A percentile compares a stretch with the other conserved stretches of the same genome.
These are phyloP conservation scores for Cataglyphis cursor DNA, from an alignment of 2,888 invertebrate genomes.

Conservation along the genomic window DNA sequence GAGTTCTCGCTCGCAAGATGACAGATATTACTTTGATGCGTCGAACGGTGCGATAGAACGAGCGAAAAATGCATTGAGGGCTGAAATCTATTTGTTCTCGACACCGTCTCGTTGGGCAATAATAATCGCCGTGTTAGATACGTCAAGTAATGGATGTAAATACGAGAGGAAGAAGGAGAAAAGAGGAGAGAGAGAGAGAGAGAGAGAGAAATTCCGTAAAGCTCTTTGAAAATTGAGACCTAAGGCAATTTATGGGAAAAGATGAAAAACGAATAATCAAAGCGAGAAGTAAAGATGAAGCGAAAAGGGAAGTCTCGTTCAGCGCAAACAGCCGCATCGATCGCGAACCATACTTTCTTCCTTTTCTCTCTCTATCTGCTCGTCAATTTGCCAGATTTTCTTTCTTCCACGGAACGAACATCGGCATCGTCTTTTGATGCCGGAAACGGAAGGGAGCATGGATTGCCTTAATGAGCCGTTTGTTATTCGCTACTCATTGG, in stretches of 20 bases:
- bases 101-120: slow-evolving; percentile 40
- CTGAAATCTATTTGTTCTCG: slow-evolving; percentile 44
- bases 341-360: slow-evolving; percentile 42
- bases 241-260: slow-evolving; percentile 47
- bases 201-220: slow-evolving; percentile 1
- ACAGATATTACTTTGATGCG: slow-evolving; percentile 23
- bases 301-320: slow-evolving; percentile 40
- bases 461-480: slow-evolving; percentile 53
- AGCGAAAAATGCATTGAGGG: slow-evolving; percentile 37
- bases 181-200: neutral
- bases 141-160: slow-evolving; percentile 47
- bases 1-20: slow-evolving; percentile 15
- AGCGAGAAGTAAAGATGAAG: slow-evolving; percentile 41
- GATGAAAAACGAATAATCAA: slow-evolving; percentile 42
- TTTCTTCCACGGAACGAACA: slow-evolving; percentile 51
- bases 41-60: slow-evolving; percentile 31
- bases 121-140: slow-evolving; percentile 44
- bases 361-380: slow-evolving; percentile 6
- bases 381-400: slow-evolving; percentile 45
- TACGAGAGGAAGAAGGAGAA: neutral
- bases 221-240: slow-evolving; percentile 53
- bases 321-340: slow-evolving; percentile 57
- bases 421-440: slow-evolving; percentile 57
- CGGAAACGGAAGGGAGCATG: slow-evolving; percentile 35
- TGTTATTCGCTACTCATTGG: slow-evolving; percentile 38